These are phyloP conservation scores for Aphrocallistes beatrix DNA, from an alignment of 37 sponge, comb jelly and placozoan genomes.

Conservation along the genomic window DNA sequence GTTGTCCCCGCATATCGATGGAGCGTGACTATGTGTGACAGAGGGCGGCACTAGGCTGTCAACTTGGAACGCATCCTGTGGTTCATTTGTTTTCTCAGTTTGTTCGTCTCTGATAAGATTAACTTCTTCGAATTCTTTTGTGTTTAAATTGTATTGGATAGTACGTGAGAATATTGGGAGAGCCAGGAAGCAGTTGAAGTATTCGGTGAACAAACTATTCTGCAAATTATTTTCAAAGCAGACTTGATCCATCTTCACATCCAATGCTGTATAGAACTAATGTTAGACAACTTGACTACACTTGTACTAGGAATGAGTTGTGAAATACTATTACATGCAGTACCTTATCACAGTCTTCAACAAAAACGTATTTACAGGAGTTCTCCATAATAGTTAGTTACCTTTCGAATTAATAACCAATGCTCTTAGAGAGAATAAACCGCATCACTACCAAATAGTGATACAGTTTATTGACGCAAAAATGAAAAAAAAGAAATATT, in stretches of 20 bases:
- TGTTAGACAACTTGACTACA: too few species aligned
- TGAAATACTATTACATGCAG: too few species aligned
- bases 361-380: too few species aligned
- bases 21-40: neutral
- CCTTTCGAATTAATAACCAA: too few species aligned
- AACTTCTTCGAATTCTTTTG: neutral
- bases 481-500: too few species aligned
- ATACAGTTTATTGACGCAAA: too few species aligned
- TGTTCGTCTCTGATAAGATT: neutral
- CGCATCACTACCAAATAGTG: too few species aligned
- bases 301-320: too few species aligned
- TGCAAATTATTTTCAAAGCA: constrained; percentile 22
- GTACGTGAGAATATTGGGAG: constrained; percentile 41
- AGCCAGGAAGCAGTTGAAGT: constrained; percentile 57
- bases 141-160: neutral
- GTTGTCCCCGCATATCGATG: neutral
- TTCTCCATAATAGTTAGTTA: too few species aligned
- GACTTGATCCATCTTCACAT: neutral
- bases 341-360: too few species aligned
- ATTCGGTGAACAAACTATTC: constrained; percentile 52
- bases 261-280: too few species aligned
- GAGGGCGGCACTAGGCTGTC: neutral
- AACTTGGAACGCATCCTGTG: neutral
- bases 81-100: neutral
- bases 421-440: too few species aligned